Evolutionary conservation across 2,797 vertebrate species (phyloP).

Genomic region (Adelosebastes latens): DNA sequence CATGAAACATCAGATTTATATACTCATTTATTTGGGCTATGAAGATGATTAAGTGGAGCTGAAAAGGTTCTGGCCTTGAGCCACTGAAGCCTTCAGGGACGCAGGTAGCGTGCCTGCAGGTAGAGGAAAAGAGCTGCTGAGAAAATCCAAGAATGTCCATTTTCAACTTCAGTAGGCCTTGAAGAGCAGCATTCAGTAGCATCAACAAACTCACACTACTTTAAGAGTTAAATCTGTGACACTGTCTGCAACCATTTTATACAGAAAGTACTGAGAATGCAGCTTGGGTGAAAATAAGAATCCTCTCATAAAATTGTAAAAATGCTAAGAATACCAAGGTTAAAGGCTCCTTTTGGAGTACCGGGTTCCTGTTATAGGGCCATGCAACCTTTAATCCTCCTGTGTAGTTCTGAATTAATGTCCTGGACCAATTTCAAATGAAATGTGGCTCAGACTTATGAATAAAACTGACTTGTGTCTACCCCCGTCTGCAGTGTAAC

Average conservation of each 20-base stretch:
- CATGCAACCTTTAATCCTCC: conserved; percentile 22
- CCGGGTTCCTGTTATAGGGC: neutral
- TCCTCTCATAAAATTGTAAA: neutral
- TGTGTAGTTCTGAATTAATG: conserved; percentile 40
- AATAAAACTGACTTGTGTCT: conserved; percentile 40
- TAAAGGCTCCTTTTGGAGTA: neutral
- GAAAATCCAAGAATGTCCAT: neutral
- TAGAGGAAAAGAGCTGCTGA: conserved; percentile 27
- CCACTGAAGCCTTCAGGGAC: conserved; percentile 45
- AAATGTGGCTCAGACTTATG: conserved; percentile 32
- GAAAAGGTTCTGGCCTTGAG: conserved; percentile 48
- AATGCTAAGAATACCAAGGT: neutral
- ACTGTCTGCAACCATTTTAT: neutral
- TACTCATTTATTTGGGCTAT: conserved; percentile 60
- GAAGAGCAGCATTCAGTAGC: conserved; percentile 12
- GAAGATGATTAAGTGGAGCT: conserved; percentile 68
- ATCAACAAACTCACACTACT: neutral
- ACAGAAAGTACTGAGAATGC: neutral
- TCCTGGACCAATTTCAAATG: conserved; percentile 50
- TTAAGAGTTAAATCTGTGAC: neutral
- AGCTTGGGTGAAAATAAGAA: neutral
- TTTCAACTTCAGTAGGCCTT: conserved; percentile 10
- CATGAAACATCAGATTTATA: conserved; percentile 59
- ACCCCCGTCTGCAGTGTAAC: neutral
- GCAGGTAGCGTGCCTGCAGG: conserved; percentile 22